Evolutionary conservation across 2,888 invertebrate species (phyloP).

Genomic region (Neoaliturus tenellus): DNA sequence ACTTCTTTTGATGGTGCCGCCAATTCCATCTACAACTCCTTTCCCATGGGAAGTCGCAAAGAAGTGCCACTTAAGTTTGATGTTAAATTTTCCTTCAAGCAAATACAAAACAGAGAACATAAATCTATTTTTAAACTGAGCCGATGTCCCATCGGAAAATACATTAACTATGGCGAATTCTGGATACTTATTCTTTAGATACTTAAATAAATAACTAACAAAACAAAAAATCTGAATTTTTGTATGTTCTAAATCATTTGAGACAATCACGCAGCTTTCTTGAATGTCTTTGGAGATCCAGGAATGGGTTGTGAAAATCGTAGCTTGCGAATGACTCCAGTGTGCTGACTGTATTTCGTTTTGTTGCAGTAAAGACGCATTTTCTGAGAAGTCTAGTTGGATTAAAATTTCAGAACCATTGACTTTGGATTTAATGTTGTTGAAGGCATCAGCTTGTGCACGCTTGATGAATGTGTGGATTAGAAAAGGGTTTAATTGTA

Average conservation of each 20-base stretch:
- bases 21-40: slow-evolving; percentile 3
- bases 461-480: background rate
- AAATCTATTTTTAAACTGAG: background rate
- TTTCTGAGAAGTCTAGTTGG: slow-evolving; percentile 11
- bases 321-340: background rate
- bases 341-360: slow-evolving; percentile 24
- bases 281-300: background rate
- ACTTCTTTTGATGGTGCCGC: background rate
- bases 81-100: background rate
- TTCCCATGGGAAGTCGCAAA: slow-evolving; percentile 3
- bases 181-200: background rate
- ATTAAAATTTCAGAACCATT: background rate
- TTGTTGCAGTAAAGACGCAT: slow-evolving; percentile 23
- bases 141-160: slow-evolving; percentile 13
- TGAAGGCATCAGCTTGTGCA: background rate
- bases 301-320: background rate
- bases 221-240: background rate
- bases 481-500: background rate
- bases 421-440: background rate
- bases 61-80: background rate
- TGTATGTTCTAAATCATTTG: background rate
- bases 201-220: background rate
- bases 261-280: background rate
- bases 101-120: background rate
- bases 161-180: background rate